Conservation (phyloP, 2,888 invertebrate genomes). For the Pardosa pseudoannulata region DNA sequence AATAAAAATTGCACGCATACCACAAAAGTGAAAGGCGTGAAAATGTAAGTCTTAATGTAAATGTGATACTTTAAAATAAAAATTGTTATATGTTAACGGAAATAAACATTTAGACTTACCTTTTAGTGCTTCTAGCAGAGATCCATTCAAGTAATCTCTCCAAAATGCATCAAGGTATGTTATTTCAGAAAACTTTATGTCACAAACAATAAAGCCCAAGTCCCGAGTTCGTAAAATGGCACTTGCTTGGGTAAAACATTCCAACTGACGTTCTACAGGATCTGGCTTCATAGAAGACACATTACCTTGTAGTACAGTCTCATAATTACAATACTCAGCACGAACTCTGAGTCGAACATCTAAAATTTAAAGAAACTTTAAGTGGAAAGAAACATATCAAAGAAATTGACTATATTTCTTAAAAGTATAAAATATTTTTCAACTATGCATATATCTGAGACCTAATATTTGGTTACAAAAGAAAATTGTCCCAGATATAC, state of each 20-base stretch:
- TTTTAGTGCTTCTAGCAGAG: constrained; percentile 76
- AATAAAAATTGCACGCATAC: too few species aligned
- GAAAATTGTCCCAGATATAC: too few species aligned
- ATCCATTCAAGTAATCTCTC: constrained; percentile 77
- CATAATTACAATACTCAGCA: constrained; percentile 76
- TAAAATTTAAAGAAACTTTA: constrained; percentile 30
- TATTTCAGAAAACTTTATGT: constrained; percentile 77
- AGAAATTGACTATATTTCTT: too few species aligned
- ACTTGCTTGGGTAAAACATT: constrained; percentile 76
- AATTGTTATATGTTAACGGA: too few species aligned
- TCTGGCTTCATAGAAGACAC: constrained; percentile 76
- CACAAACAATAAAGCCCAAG: constrained; percentile 77
- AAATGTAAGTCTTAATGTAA: too few species aligned
- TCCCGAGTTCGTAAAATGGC: constrained; percentile 77
- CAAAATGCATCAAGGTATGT: constrained; percentile 78
- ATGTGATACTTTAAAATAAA: too few species aligned
- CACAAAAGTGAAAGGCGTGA: too few species aligned
- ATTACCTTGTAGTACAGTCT: constrained; percentile 75
- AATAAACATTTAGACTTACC: constrained; percentile 73
- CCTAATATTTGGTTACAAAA: too few species aligned
- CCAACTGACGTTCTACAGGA: constrained; percentile 76
- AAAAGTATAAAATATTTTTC: too few species aligned
- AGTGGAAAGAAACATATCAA: too few species aligned
- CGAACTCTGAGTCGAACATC: constrained; percentile 76
- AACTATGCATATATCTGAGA: too few species aligned